A percentile compares a stretch with the other conserved stretches of the same genome.
phyloP scores from a whole-genome alignment of 1,140 invertebrate genomes.

The Eriosoma lanigerum region DNA sequence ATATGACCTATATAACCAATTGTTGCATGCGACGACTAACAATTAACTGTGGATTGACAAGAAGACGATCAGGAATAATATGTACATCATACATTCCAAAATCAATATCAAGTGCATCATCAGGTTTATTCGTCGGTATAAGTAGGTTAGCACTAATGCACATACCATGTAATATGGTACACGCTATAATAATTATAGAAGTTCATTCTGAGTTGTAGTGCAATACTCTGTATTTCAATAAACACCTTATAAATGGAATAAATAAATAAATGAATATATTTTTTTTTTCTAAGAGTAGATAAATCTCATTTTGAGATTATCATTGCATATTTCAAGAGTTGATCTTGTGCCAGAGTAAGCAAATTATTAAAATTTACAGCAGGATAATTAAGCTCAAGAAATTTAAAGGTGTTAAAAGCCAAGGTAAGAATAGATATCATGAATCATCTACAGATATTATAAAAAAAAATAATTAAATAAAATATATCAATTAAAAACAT shows the following conservation, averaged over 20 bases:
- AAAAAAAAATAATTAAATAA: background rate
- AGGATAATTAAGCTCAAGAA: background rate
- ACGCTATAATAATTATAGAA: background rate
- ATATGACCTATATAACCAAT: background rate
- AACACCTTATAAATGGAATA: background rate
- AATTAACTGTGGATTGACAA: background rate
- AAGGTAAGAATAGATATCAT: background rate
- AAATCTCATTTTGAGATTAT: background rate
- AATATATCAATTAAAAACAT: background rate
- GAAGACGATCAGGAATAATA: background rate
- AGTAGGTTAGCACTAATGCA: background rate
- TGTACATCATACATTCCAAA: background rate
- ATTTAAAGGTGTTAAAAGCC: conserved; percentile 1
- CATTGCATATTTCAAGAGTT: background rate
- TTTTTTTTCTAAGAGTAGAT: background rate
- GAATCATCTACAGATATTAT: background rate
- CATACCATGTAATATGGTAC: background rate
- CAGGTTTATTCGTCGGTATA: background rate
- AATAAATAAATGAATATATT: background rate
- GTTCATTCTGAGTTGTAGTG: background rate
- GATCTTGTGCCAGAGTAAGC: background rate
- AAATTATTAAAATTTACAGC: background rate
- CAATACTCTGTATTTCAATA: conserved; percentile 5
- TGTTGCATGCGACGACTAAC: background rate
- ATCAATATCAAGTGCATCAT: background rate